Base-by-base conservation (phyloP, 2,113 vertebrate genomes). In the Leiothrix lutea region DNA sequence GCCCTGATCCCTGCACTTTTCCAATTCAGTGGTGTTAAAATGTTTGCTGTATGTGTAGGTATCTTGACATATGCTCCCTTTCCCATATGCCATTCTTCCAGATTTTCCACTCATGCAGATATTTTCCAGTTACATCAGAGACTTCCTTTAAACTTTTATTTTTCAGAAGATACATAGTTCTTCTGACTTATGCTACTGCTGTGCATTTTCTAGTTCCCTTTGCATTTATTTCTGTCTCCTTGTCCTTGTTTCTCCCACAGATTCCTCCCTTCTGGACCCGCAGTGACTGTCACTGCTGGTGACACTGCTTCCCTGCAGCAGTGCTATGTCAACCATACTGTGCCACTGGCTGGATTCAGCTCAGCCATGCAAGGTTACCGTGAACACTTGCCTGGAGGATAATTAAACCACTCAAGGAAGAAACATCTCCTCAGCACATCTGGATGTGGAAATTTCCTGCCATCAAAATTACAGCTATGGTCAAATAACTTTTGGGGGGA, bases 331-430 rank as follows among this genome's bases (percentile, higher is more conserved):
- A 86, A 50, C 88, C 89, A 62, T 25, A 18, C 86, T 60, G 67
- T 60, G 73, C 96, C 67, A 60, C 65, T 70, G 96, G 67, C 92
- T 91, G 91, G 25, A 70, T 75, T 70, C 91, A 78, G 14, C 73
- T 93, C 90, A 78, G 86, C 80, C 61, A 24, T 64, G 75, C 95
- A 83, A 78, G 74, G 85, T 72, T 86, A 71, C 81, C 5, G 31
- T 38, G 66, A 94, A 42, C 74, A 58, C 53, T 82, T 80, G 86
- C 88, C 93, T 40, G 36, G 20, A 72, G 95, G 69, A 58, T n/a
- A 77, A 94, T 91, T 78, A 70, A 93, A 79, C 65, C 72, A 54
- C 83, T 93, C 61, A 40, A 95, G 91, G 83, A 71, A 77, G 86
- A 95, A 88, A 73, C 35, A 80, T 33, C 71, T 95, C 80, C 64